Base-by-base conservation (phyloP, 2,888 invertebrate species). In the Diachrysia chrysitis region DNA sequence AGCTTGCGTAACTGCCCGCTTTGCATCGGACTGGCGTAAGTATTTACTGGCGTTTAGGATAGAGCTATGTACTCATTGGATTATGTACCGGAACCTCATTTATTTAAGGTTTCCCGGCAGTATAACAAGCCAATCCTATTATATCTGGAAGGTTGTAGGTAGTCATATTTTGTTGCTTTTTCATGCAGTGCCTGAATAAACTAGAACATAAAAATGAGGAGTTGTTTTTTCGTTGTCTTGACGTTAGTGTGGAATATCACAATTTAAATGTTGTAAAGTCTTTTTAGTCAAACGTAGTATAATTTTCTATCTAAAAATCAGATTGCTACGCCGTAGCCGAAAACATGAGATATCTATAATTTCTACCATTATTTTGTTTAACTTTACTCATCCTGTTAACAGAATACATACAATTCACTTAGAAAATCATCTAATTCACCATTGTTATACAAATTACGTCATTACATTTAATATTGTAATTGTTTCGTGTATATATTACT, bases 321-420 rank as follows among this genome's bases (percentile, higher is more conserved):
- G 16, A 3, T 35, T 37, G 48, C 71, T 73, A 75, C 73, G 76
- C 2, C 76, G 76, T 67, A 66, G 71, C 76, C 9, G 63, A 54
- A 63, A 67, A 70, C 17, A 56, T 17, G 35, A 37, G 0, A 12
- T 42, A n/a, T 42, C n/a, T 5, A 42, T n/a, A n/a, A n/a, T 5
- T 37, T 37, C 14, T 16, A 37, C 3, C 5, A n/a, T n/a, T 6
- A n/a, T 14, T 21, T 51, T 51, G 19, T 51, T 51, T 19, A 1
- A 21, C 12, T 19, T 12, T 51, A 4, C 10, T 12, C 17, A 51
- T 21, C 21, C 21, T 12, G 21, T 51, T 51, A 51, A 21, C 9
- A 17, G 48, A 48, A 5, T 56, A n/a, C 35, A n/a, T 53, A 6
- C 12, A 37, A 53, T 1, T 29, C 10, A 21, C 37, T 16, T 19